A percentile compares a stretch with the other conserved stretches of the same genome.
phyloP scores from a whole-genome alignment of 2,888 invertebrate species.

The Bellardia pandia region DNA sequence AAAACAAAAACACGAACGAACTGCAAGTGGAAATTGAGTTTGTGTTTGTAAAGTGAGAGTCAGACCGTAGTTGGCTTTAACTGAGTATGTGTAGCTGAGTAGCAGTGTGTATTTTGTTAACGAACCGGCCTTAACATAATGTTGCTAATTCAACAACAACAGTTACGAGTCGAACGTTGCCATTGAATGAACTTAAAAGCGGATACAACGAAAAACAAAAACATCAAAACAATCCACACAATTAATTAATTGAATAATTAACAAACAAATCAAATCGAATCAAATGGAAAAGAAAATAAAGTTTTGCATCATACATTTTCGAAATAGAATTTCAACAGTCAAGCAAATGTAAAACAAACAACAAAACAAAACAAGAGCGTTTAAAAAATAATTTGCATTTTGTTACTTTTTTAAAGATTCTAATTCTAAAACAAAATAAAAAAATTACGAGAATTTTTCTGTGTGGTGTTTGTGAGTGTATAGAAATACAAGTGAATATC shows the following conservation, averaged over 20 bases:
- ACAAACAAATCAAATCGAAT: conserved; percentile 33
- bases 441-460: conserved; percentile 9
- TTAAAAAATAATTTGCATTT: conserved; percentile 48
- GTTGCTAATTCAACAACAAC: conserved; percentile 67
- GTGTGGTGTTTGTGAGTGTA: conserved; percentile 17
- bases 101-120: conserved; percentile 45
- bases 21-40: conserved; percentile 61
- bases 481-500: conserved; percentile 30
- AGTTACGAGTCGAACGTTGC: conserved; percentile 74
- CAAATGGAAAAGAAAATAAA: neutral
- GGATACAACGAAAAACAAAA: conserved; percentile 48
- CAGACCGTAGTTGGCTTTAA: conserved; percentile 5
- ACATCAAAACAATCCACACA: neutral
- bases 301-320: neutral
- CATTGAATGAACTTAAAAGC: conserved; percentile 72
- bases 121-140: conserved; percentile 66
- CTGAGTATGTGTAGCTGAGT: conserved; percentile 15
- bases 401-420: conserved; percentile 39
- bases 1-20: conserved; percentile 13
- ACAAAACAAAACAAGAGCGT: conserved; percentile 2
- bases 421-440: conserved; percentile 18
- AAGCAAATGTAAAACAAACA: conserved; percentile 14
- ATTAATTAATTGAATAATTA: conserved; percentile 19
- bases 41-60: conserved; percentile 42
- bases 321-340: neutral